phyloP scores from a whole-genome alignment of 2,113 vertebrate genomes.

The Leucosticte australis region DNA sequence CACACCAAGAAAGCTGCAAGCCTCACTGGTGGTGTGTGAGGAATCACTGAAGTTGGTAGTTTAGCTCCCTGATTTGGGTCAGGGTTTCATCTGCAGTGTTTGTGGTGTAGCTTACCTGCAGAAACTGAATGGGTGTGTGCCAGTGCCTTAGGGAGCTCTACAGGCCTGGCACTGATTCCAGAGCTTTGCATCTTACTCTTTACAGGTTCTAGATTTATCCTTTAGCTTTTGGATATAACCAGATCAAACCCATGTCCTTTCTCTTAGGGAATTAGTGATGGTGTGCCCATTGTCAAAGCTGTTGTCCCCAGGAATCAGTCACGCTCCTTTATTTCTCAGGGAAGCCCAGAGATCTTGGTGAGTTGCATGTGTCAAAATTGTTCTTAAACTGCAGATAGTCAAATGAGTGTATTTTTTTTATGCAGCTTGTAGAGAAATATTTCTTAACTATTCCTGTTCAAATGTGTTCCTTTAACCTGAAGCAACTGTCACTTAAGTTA shows the following conservation, averaged over 20 bases:
- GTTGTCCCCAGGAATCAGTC: slow-evolving; percentile 93
- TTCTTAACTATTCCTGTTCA: not conserved
- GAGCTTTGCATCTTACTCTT: not conserved
- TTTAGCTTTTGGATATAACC: not conserved
- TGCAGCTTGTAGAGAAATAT: not conserved
- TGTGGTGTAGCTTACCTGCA: not conserved
- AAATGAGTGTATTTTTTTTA: not conserved
- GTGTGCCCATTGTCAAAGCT: slow-evolving; percentile 88
- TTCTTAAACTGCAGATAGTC: not conserved
- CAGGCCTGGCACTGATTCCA: not conserved
- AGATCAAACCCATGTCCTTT: not conserved
- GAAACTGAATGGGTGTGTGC: not conserved
- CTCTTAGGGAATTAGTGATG: slow-evolving; percentile 92
- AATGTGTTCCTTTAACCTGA: not conserved
- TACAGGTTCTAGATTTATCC: not conserved
- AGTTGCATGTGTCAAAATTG: slow-evolving; percentile 47
- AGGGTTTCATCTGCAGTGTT: not conserved
- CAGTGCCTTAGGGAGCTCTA: not conserved
- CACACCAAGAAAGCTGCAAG: not conserved
- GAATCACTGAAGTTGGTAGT: not conserved
- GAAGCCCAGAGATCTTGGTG: slow-evolving; percentile 94
- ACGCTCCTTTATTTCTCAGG: slow-evolving; percentile 96
- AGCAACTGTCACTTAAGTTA: not conserved
- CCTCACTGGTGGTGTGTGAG: not conserved
- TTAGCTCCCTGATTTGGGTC: not conserved